phyloP scores from a whole-genome alignment of 2,888 invertebrate species.

The Eremobia ochroleuca region DNA sequence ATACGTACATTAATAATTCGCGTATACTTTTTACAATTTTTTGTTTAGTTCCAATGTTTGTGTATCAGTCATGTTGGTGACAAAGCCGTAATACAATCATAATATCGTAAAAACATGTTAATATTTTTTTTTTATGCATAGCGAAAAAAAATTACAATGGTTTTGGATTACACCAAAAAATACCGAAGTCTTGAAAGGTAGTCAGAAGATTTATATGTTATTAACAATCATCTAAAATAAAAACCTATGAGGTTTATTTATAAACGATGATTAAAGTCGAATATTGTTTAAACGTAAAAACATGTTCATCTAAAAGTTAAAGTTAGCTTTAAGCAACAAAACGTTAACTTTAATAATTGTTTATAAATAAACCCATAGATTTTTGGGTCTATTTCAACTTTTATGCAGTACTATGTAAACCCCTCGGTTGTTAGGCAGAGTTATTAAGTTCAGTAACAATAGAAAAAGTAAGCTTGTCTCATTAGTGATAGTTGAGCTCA shows the following conservation, averaged over 20 bases:
- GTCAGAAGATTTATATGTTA: neutral
- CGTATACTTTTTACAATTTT: slow-evolving; percentile 67
- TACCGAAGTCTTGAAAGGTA: neutral
- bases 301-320: too few species aligned
- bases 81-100: neutral
- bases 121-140: neutral
- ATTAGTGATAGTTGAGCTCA: too few species aligned
- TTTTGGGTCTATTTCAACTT: neutral
- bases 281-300: too few species aligned
- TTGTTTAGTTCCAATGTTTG: slow-evolving; percentile 43
- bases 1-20: slow-evolving; percentile 61
- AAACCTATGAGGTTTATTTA: neutral
- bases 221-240: neutral
- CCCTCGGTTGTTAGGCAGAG: too few species aligned
- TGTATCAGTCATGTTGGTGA: slow-evolving; percentile 23
- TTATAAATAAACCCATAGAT: neutral
- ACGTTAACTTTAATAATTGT: neutral
- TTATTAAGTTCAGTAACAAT: too few species aligned
- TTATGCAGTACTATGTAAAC: neutral
- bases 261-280: neutral
- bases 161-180: neutral
- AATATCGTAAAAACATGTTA: too few species aligned
- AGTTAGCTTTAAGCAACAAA: too few species aligned
- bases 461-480: too few species aligned
- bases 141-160: neutral